These are phyloP conservation scores for Bergia puertoricense DNA, from an alignment of 92 coral and sea anemone species.

Conservation along the genomic window DNA sequence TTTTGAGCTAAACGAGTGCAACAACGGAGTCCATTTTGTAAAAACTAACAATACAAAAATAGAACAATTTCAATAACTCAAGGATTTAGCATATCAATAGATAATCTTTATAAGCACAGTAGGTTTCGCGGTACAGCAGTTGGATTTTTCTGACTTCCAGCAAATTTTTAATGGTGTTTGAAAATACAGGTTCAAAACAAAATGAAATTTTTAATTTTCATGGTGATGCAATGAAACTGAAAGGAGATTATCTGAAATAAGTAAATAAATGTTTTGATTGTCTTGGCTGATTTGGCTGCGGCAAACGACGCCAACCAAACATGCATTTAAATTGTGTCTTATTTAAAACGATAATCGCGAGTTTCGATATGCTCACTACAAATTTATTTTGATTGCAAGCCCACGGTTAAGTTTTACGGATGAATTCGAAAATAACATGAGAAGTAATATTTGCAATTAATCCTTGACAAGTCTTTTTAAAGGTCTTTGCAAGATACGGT, in stretches of 20 bases:
- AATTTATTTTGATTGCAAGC: background rate
- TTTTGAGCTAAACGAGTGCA: background rate
- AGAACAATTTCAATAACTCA: background rate
- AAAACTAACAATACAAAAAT: background rate
- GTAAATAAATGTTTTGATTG: no score
- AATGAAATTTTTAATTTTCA: background rate
- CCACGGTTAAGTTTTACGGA: background rate
- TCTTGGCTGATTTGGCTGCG: background rate
- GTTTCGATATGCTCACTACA: background rate
- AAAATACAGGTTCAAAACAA: background rate
- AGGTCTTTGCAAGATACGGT: no score
- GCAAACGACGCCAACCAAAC: background rate
- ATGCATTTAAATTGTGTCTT: background rate
- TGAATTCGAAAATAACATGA: background rate
- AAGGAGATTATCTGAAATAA: no score
- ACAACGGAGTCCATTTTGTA: constrained; percentile 11
- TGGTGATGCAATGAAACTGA: background rate
- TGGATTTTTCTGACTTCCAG: background rate
- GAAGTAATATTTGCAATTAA: background rate
- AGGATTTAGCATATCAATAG: constrained; percentile 12
- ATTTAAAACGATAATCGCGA: background rate
- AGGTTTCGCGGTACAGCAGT: background rate
- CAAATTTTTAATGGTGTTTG: background rate
- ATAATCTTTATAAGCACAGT: background rate
- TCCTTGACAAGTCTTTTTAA: background rate